phyloP scores from a whole-genome alignment of 2,113 vertebrate species.

The Apeltes quadracus region DNA sequence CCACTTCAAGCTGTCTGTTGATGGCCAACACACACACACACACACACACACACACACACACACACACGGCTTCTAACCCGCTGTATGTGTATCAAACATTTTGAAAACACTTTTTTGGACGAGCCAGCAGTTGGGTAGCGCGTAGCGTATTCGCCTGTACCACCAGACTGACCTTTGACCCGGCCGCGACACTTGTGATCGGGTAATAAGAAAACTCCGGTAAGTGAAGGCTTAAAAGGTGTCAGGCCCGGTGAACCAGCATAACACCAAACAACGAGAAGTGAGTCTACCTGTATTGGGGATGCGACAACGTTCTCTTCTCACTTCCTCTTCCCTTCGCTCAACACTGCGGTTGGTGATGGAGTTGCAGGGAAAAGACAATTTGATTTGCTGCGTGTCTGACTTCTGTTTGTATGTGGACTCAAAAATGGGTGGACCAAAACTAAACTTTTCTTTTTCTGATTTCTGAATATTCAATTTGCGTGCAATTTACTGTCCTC shows the following conservation, averaged over 20 bases:
- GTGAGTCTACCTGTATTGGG: conserved; percentile 8
- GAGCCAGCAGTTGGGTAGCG: neutral
- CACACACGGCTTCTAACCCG: no score
- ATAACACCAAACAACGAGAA: neutral
- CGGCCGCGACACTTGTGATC: conserved; percentile 27
- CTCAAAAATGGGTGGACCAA: neutral
- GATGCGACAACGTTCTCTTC: conserved; percentile 9
- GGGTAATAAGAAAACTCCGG: neutral
- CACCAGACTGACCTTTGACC: conserved; percentile 21
- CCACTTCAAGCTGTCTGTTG: no score
- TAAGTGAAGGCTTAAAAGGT: neutral
- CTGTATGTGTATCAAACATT: neutral
- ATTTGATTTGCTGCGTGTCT: neutral
- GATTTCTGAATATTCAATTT: neutral
- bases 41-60: no score
- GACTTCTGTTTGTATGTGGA: neutral
- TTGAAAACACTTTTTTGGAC: neutral
- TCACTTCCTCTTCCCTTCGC: conserved; percentile 48
- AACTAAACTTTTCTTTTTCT: neutral
- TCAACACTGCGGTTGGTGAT: neutral
- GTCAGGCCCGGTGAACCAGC: neutral
- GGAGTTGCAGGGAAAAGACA: conserved; percentile 3
- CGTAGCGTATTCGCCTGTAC: conserved; percentile 2
- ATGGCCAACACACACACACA: no score
- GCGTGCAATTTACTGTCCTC: neutral